Conservation (phyloP, 2,797 vertebrate genomes). For the Perodicticus potto region DNA sequence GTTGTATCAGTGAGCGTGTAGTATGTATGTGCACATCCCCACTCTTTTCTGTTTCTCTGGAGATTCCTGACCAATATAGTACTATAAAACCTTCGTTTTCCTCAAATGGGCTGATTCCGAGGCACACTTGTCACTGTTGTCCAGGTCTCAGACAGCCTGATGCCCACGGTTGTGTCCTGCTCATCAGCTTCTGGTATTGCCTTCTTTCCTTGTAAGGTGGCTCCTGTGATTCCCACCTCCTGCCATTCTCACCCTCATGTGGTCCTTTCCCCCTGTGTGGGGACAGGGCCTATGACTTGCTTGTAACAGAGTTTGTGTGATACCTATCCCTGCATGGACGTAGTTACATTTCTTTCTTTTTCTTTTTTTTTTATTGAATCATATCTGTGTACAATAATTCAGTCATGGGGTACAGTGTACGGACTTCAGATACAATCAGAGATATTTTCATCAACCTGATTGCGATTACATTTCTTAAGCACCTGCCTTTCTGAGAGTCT, state of each 20-base stretch:
- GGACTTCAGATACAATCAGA: no score
- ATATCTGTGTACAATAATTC: no score
- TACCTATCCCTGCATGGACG: neutral
- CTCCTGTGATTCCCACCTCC: neutral
- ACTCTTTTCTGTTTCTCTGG: neutral
- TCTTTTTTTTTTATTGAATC: no score
- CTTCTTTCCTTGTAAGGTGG: neutral
- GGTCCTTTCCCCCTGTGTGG: neutral
- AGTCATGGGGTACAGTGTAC: no score
- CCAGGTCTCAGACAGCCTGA: no score
- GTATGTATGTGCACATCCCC: neutral
- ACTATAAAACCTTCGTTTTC: neutral
- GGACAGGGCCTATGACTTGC: neutral
- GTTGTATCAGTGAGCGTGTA: neutral
- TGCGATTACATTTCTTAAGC: neutral
- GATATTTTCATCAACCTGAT: no score
- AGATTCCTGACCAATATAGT: neutral
- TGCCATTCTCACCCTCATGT: neutral
- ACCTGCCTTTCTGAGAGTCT: neutral
- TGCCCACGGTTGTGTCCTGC: neutral
- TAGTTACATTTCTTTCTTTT: neutral
- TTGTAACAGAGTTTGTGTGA: neutral
- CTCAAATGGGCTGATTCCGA: neutral
- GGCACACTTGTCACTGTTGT: neutral
- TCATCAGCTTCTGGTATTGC: neutral